Evolutionary conservation across 1,140 invertebrate genomes (phyloP), one percentile per base, ranked within the genome.

Genomic region (Calliopsis andreniformis): DNA sequence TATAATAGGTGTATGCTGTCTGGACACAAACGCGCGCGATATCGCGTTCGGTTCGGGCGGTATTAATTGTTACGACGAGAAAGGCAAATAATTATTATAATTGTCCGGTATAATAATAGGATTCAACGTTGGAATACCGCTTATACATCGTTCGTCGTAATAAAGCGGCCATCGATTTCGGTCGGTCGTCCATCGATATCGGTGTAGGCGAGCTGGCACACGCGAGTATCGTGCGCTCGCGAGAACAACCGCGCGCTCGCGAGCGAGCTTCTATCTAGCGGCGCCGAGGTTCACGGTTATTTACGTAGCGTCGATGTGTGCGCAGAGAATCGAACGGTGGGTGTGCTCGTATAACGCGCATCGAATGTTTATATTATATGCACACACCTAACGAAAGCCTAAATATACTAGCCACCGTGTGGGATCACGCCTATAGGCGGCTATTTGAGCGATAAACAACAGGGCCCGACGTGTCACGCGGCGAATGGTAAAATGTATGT

Each of bases 81-180:
- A 91, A 91, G 87, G 88, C 88, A 92, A 91, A 92, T 92, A 91
- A 92, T 91, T 92, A 91, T 91, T 89, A 91, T 92, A 91, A 91
- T 90, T 91, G 87, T 89, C 87, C 83, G 79, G 85, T 86, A 87
- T 90, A 90, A 90, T 91, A 87, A 90, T 89, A 88, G 87, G 87
- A 89, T 90, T 88, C 79, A 76, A 64, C 79, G 71, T 76, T 84
- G 80, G 80, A 83, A 75, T 80, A 79, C 77, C 77, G 80, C 88
- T 85, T 84, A 85, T 86, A 87, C 79, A 87, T 84, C 86, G 80
- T 83, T 79, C 83, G 83, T 84, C 83, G 86, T 79, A 87, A 82
- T 85, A 80, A 87, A 87, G 84, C 83, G 87, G 81, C 84, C 87
- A 87, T 88, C 86, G 86, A 89, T 90, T 90, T 87, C 85, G 84